Evolutionary conservation across 1,140 invertebrate genomes (phyloP).

Genomic region (Drosophila nigrodunni): DNA sequence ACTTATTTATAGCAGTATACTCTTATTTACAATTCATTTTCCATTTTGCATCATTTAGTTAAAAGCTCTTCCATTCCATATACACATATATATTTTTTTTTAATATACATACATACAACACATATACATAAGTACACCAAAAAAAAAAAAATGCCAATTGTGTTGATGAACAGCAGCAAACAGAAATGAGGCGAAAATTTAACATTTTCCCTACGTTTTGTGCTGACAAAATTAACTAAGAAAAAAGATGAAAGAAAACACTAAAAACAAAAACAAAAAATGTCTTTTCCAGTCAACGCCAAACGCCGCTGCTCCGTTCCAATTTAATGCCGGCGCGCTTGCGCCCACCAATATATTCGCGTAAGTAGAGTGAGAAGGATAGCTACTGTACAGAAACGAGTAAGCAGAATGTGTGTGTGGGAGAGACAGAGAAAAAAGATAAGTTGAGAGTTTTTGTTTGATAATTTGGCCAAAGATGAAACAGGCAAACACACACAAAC

Average conservation of each 20-base stretch:
- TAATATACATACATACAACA: conserved; percentile 11
- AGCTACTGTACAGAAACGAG: conserved; percentile 18
- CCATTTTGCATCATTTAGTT: neutral
- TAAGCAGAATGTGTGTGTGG: conserved; percentile 22
- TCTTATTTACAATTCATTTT: neutral
- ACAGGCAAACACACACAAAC: neutral
- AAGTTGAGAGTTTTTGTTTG: conserved; percentile 25
- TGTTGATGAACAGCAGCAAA: conserved; percentile 28
- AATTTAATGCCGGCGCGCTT: conserved; percentile 67
- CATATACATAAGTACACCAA: conserved; percentile 18
- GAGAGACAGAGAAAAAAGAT: conserved; percentile 9
- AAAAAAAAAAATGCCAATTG: conserved; percentile 21
- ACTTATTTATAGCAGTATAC: neutral
- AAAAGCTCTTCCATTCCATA: neutral
- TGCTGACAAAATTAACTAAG: conserved; percentile 30
- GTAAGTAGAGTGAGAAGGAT: conserved; percentile 62
- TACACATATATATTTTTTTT: neutral
- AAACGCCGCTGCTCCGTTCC: conserved; percentile 67
- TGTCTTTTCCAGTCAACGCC: conserved; percentile 72
- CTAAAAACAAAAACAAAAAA: conserved; percentile 60
- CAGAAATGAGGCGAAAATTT: conserved; percentile 23
- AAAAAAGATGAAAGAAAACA: conserved; percentile 36
- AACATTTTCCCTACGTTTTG: conserved; percentile 19
- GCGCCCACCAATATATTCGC: conserved; percentile 74
- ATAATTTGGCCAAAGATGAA: conserved; percentile 33